Evolutionary conservation across 2,888 invertebrate species (phyloP).

Genomic region (Torymus aiolomorphi): DNA sequence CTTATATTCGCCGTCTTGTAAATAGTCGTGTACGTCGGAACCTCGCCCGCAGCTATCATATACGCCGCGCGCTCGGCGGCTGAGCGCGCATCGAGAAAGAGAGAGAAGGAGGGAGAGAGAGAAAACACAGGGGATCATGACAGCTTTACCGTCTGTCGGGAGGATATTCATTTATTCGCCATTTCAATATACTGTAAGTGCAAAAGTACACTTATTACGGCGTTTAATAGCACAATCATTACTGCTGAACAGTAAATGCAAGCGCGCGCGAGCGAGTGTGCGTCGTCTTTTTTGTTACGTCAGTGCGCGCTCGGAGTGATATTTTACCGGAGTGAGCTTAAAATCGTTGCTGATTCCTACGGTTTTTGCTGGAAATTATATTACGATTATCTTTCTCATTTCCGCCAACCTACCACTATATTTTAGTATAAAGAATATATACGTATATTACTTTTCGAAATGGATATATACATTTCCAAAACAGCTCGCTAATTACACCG

Average conservation of each 20-base stretch:
- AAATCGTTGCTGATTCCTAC: not conserved
- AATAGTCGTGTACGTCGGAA: constrained; percentile 39
- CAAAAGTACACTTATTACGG: constrained; percentile 34
- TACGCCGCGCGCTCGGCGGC: not conserved
- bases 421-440: too few species aligned
- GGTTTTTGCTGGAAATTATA: too few species aligned
- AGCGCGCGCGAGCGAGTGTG: not conserved
- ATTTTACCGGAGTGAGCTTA: constrained; percentile 16
- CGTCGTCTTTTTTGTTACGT: constrained; percentile 11
- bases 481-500: too few species aligned
- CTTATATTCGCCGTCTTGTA: constrained; percentile 32
- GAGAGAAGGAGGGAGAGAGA: too few species aligned
- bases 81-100: too few species aligned
- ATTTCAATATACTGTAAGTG: constrained; percentile 38
- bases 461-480: too few species aligned
- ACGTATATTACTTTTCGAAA: too few species aligned
- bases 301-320: constrained; percentile 17
- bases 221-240: constrained; percentile 44
- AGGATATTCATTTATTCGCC: constrained; percentile 49
- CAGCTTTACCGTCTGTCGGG: constrained; percentile 48
- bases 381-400: too few species aligned
- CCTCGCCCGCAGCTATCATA: constrained; percentile 16
- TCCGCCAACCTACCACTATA: too few species aligned
- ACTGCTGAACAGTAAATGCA: constrained; percentile 25
- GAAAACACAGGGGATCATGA: constrained; percentile 32